Evolutionary conservation across 1,140 invertebrate genomes (phyloP).

Genomic region (Lanistes nyassanus): DNA sequence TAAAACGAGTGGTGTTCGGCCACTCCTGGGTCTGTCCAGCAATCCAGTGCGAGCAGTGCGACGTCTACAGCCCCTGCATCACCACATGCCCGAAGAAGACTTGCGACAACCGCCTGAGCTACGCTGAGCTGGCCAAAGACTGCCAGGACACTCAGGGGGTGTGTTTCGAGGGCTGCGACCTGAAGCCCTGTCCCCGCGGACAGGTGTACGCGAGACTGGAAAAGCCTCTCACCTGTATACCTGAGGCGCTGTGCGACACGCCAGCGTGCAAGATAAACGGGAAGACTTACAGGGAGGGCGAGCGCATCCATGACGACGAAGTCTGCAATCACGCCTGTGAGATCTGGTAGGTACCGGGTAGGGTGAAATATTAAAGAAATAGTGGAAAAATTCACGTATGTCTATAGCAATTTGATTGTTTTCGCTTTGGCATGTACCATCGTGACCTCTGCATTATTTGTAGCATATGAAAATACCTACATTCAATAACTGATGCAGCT

Average conservation of each 20-base stretch:
- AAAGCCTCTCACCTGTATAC: slow-evolving; percentile 77
- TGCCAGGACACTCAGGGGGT: slow-evolving; percentile 73
- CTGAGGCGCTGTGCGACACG: slow-evolving; percentile 75
- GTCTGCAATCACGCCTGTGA: slow-evolving; percentile 76
- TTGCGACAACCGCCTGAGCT: slow-evolving; percentile 81
- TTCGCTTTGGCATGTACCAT: no score
- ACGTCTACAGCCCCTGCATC: slow-evolving; percentile 83
- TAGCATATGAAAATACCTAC: no score
- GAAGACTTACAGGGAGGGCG: slow-evolving; percentile 78
- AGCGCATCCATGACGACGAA: slow-evolving; percentile 73
- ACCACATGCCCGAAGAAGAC: slow-evolving; percentile 82
- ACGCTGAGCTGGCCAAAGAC: slow-evolving; percentile 69
- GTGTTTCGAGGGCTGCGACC: slow-evolving; percentile 73
- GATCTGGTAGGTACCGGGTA: slow-evolving; percentile 75
- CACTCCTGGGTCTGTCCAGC: slow-evolving; percentile 69
- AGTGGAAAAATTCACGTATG: no score
- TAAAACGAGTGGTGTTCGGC: no score
- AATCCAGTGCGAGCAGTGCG: slow-evolving; percentile 83
- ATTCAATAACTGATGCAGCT: no score
- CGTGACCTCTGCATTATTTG: no score
- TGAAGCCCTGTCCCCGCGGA: slow-evolving; percentile 75
- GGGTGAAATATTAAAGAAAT: no score
- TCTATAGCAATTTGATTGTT: no score
- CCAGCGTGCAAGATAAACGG: slow-evolving; percentile 77
- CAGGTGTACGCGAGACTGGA: slow-evolving; percentile 78